Evolutionary conservation across 2,888 invertebrate species (phyloP).

Genomic region (Pristionchus maxplancki): DNA sequence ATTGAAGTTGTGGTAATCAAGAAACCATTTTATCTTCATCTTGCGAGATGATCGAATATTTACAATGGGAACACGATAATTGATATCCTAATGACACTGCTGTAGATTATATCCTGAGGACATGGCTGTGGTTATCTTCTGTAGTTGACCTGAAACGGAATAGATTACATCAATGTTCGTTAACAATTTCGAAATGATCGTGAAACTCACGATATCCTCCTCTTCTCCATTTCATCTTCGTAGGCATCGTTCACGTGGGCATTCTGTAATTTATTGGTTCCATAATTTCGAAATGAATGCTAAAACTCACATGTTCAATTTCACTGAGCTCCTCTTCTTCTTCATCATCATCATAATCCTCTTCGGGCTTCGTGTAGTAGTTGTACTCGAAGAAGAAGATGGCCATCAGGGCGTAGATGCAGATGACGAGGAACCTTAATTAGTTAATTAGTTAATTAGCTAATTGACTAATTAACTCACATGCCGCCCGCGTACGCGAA

Average conservation of each 20-base stretch:
- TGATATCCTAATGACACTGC: not conserved
- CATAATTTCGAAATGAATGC: no score
- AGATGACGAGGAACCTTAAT: constrained; percentile 87
- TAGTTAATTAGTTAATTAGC: not conserved
- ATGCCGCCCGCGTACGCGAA: constrained; percentile 67
- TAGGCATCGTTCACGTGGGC: not conserved
- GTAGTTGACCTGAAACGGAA: not conserved
- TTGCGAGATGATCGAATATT: no score
- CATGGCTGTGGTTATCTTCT: not conserved
- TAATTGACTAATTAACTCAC: not conserved
- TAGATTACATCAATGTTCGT: no score
- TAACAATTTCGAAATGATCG: no score
- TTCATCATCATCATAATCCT: constrained; percentile 57
- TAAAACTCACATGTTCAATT: not conserved
- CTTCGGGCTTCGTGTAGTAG: constrained; percentile 65
- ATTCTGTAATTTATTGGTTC: no score
- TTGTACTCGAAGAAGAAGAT: constrained; percentile 83
- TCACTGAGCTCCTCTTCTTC: not conserved
- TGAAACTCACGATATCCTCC: not conserved
- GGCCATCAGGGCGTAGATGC: constrained; percentile 88
- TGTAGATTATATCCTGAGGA: not conserved
- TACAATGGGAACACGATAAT: not conserved
- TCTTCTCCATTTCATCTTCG: not conserved
- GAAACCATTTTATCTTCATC: not conserved
- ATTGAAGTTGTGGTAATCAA: not conserved